Evolutionary conservation across 2,888 invertebrate species (phyloP), one percentile per base, ranked within the genome.

Genomic region (Cephus pygmeus): DNA sequence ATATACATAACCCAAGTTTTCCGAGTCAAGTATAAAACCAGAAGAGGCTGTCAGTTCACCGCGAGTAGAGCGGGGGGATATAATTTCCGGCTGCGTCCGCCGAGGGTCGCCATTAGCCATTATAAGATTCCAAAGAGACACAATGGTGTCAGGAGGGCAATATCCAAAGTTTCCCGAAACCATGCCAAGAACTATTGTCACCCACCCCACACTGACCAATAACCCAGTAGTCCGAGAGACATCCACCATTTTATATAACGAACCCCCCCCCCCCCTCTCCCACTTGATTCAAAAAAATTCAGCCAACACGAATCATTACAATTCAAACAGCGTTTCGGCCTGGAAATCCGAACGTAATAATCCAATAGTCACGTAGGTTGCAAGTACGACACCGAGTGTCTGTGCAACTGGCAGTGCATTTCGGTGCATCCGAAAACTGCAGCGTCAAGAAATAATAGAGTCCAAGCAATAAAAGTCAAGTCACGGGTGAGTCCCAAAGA

Each of bases 151-250:
- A 73, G 79, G 69, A 78, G 75, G 71, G 82, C 78, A 81, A 83
- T 85, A 83, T 80, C 81, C 77, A 83, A 84, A 85, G 79, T 85
- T 85, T 81, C 78, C 75, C 80, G 78, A 81, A 77, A 73, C 36
- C 77, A 80, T 85, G 86, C 85, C 86, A 86, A 85, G 80, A 83
- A 77, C 34, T 68, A 81, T 86, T 81, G 80, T 83, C 79, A 76
- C 78, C 34, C 69, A 69, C 30, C 33, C 56, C 15, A 56, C 56
- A 23, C 56, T 56, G 56, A 6, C 56, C 56, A 56, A 56, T 23
- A 56, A 56, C 6, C 56, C 23, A 56, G 56, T 23, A 23, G 23
- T 56, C 56, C 56, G 6, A 9, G 56, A 56, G 23, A 56, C 56
- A 56, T 23, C 23, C 23, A 6, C 9, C 23, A 56, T 56, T 56